These are phyloP conservation scores for Silurus lanzhouensis DNA, from an alignment of 2,797 vertebrate genomes.

Conservation along the genomic window DNA sequence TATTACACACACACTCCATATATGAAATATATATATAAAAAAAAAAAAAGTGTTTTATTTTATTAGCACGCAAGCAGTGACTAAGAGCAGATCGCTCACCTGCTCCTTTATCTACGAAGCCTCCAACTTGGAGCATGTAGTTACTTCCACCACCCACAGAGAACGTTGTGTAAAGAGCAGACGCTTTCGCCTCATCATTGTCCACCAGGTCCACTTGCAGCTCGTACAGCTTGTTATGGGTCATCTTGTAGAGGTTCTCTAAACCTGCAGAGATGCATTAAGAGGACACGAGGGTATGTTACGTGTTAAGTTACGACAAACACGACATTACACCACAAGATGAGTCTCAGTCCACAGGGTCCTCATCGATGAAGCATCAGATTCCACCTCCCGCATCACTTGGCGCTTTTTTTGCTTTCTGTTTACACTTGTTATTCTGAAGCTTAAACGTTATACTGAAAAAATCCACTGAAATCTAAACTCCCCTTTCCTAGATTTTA, in stretches of 20 bases:
- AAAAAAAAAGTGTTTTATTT: too few relatives aligned
- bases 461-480: not conserved
- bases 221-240: conserved; percentile 59
- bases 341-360: not conserved
- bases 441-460: not conserved
- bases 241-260: conserved; percentile 66
- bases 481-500: not conserved
- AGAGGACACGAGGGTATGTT: not conserved
- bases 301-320: not conserved
- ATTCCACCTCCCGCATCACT: not conserved
- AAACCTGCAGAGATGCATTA: conserved; percentile 53
- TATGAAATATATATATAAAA: not conserved
- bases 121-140: conserved; percentile 57
- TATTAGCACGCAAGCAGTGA: not conserved
- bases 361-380: not conserved
- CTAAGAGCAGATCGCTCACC: conserved; percentile 42
- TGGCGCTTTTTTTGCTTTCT: too few relatives aligned
- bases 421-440: too few relatives aligned
- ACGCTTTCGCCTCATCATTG: conserved; percentile 55
- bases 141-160: conserved; percentile 59
- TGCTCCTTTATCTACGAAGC: conserved; percentile 56
- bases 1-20: not conserved
- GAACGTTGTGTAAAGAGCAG: conserved; percentile 61
- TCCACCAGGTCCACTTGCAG: conserved; percentile 69
- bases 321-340: not conserved